Conservation (phyloP, 2,113 vertebrate genomes). For the Corythornis cristatus region DNA sequence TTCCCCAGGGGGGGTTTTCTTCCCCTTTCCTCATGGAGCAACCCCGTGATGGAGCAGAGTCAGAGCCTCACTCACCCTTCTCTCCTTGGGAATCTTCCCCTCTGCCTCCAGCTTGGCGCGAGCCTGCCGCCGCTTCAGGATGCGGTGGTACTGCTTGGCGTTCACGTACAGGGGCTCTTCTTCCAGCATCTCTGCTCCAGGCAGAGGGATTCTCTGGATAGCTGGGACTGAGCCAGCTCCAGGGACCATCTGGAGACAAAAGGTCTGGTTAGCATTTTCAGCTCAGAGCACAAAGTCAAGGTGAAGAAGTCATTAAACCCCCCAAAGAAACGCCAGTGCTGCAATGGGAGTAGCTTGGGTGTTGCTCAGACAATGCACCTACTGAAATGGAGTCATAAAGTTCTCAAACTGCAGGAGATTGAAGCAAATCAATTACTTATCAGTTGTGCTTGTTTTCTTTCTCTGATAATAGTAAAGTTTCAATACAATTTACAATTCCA, state of each 20-base stretch:
- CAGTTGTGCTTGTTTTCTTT: not conserved
- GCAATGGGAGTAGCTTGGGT: not conserved
- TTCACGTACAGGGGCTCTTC: constrained; percentile 98
- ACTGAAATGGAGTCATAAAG: not conserved
- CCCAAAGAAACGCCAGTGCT: not conserved
- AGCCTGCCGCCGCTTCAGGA: constrained; percentile 94
- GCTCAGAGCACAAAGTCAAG: not conserved
- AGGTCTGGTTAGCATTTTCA: not conserved
- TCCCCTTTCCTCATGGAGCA: no score
- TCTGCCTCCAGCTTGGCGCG: constrained; percentile 96
- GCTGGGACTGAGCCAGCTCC: constrained; percentile 90
- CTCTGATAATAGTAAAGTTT: not conserved
- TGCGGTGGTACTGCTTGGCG: constrained; percentile 98
- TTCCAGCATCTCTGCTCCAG: constrained; percentile 97
- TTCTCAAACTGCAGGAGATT: not conserved
- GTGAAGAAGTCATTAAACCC: not conserved
- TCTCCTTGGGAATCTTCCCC: constrained; percentile 97
- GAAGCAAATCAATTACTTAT: not conserved
- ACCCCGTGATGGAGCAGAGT: rapidly evolving
- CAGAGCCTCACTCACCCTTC: constrained; percentile 81
- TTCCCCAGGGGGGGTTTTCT: no score
- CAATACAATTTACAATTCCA: not conserved
- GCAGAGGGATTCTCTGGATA: constrained; percentile 94
- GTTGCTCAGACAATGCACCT: not conserved
- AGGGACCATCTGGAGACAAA: constrained; percentile 88